Evolutionary conservation across 2,113 vertebrate genomes (phyloP).

Genomic region (Alethe castanea): DNA sequence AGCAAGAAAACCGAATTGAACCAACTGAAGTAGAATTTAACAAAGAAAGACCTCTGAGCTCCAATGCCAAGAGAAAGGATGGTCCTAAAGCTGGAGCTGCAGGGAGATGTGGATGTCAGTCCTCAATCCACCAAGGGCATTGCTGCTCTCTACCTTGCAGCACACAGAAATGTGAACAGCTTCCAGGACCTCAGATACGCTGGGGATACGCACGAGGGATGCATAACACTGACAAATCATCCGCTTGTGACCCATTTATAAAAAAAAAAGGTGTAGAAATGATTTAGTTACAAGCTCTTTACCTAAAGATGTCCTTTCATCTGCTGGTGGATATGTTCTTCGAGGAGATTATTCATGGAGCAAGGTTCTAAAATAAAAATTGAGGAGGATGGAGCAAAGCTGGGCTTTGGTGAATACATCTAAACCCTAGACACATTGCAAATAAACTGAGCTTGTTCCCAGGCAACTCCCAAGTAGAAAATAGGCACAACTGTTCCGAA

Average conservation of each 20-base stretch:
- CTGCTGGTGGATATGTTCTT: constrained; percentile 52
- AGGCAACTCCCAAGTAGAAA: constrained; percentile 65
- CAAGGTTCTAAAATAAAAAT: constrained; percentile 69
- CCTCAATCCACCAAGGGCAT: not conserved
- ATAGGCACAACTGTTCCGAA: constrained; percentile 25
- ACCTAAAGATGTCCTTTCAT: constrained; percentile 55
- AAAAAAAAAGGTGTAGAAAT: not conserved
- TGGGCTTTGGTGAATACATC: constrained; percentile 59
- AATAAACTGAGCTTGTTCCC: constrained; percentile 57
- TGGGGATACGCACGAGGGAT: not conserved
- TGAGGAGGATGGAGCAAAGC: constrained; percentile 64
- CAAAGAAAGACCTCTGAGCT: not conserved
- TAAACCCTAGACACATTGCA: constrained; percentile 55
- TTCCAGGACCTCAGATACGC: not conserved
- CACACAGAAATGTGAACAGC: not conserved
- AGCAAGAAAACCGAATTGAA: not conserved
- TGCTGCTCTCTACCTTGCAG: not conserved
- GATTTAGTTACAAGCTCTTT: constrained; percentile 5
- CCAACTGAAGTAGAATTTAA: not conserved
- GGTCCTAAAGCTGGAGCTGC: not conserved
- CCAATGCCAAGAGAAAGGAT: not conserved
- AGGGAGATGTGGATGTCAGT: not conserved
- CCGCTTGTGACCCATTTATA: not conserved
- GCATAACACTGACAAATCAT: constrained; percentile 8
- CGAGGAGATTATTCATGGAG: constrained; percentile 47